Evolutionary conservation across 2,113 vertebrate species (phyloP).

Genomic region (Indicator indicator): DNA sequence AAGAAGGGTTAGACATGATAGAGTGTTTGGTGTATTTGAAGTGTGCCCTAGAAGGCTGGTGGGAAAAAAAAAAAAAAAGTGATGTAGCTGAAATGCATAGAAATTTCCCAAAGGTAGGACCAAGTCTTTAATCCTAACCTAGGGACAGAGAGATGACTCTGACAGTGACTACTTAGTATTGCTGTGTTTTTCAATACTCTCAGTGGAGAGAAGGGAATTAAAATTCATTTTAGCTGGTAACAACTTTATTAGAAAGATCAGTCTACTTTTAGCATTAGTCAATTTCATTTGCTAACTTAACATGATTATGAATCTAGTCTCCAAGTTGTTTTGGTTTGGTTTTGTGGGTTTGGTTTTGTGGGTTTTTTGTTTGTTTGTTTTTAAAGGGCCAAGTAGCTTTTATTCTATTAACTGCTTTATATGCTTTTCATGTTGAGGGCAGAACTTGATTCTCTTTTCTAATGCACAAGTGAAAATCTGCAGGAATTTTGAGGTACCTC

Average conservation of each 20-base stretch:
- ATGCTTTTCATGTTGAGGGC: neutral
- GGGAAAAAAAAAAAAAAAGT: neutral
- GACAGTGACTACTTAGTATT: neutral
- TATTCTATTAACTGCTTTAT: neutral
- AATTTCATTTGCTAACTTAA: neutral
- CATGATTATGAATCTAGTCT: neutral
- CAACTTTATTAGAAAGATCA: neutral
- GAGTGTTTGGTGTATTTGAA: neutral
- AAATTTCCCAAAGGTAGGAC: neutral
- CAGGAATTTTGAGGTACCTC: neutral
- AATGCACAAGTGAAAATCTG: neutral
- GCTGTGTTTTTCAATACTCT: neutral
- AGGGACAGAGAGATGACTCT: neutral
- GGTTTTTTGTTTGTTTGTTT: neutral
- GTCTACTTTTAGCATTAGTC: neutral
- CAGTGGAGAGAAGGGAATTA: neutral
- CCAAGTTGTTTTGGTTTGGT: neutral
- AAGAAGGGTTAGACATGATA: neutral
- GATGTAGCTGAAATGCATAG: neutral
- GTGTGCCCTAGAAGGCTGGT: neutral
- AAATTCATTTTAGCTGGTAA: neutral
- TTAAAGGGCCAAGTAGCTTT: neutral
- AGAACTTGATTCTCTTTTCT: neutral
- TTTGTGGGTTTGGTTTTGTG: neutral
- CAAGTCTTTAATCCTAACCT: neutral